Evolutionary conservation across 2,113 vertebrate genomes (phyloP), one percentile per base, ranked within the genome.

Genomic region (Scophthalmus maximus): DNA sequence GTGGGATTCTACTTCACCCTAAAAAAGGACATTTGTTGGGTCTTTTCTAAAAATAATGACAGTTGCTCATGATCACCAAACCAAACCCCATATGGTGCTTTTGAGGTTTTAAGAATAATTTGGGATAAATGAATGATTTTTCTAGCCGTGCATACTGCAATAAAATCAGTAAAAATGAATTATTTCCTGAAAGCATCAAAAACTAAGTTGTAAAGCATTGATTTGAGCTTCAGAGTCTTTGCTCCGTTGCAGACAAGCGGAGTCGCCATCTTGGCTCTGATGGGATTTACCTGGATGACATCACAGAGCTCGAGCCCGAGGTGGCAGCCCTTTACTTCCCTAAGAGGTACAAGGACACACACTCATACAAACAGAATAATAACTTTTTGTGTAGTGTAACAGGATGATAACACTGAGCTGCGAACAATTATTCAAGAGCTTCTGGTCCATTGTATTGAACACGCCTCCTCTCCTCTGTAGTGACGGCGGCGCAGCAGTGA

Each of bases 291-390:
- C 88, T 99, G 88, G 98, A 98, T 71, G 98, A 99, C 79, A 96
- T 99, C 87, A 97, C 96, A 1, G 96, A 95, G 3, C 94, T 98
- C 82, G 96, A 98, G 51, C 98, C 98, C 2, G 96, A 98, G 72
- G 95, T 97, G 76, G 98, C 96, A 3, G 98, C 98, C 3, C 93
- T 98, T 77, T 98, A 99, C 91, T 99, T 99, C 42, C 97, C 98
- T 11, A 98, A 97, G 84, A 98, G 96, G 98, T 98, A 92, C 20
- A 0, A 36, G 2, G 1, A 23, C 10, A 38, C 34, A 66, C 15
- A 36, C 36, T 50, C 17, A 14, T 22, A 40, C 3, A 1, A 11
- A 23, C 20, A 49, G 8, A 25, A 3, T 8, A 20, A 6, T 4
- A 18, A 55, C 0, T 22, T 20, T 18, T 6, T 40, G 36, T 32